phyloP scores from a whole-genome alignment of 2,113 vertebrate species.

The Syrrhaptes paradoxus region DNA sequence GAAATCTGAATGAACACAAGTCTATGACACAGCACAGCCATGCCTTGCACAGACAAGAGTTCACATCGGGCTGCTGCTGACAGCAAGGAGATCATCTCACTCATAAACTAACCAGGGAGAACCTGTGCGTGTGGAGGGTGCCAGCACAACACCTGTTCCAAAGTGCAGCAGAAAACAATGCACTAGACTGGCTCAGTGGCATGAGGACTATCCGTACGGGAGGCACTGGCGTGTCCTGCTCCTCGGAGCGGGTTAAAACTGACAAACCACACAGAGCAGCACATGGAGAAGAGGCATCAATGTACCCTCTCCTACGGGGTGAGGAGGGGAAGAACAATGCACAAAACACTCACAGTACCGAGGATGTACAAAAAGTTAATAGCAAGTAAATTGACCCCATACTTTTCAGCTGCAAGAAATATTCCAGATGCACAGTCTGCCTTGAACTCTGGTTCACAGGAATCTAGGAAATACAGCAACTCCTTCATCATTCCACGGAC shows the following conservation, averaged over 20 bases:
- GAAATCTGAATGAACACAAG: not conserved
- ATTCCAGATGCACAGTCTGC: conserved; percentile 98
- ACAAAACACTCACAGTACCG: not conserved
- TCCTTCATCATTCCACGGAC: conserved; percentile 99
- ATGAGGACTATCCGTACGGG: not conserved
- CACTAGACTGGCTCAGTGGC: not conserved
- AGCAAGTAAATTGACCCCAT: conserved; percentile 58
- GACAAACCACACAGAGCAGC: not conserved
- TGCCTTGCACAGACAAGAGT: not conserved
- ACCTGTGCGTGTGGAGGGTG: not conserved
- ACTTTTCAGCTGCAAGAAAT: conserved; percentile 99
- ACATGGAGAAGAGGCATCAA: not conserved
- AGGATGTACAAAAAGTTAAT: not conserved
- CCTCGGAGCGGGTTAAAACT: not conserved
- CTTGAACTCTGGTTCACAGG: conserved; percentile 98
- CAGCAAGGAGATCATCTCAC: not conserved
- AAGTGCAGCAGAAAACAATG: not conserved
- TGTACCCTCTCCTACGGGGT: not conserved
- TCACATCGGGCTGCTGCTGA: not conserved
- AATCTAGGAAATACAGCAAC: conserved; percentile 97
- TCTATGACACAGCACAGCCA: not conserved
- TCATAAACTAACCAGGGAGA: not conserved
- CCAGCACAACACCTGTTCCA: not conserved
- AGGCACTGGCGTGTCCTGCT: not conserved
- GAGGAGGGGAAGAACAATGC: not conserved